phyloP scores from a whole-genome alignment of 2,888 invertebrate species.

The Platerodrilus igneus region DNA sequence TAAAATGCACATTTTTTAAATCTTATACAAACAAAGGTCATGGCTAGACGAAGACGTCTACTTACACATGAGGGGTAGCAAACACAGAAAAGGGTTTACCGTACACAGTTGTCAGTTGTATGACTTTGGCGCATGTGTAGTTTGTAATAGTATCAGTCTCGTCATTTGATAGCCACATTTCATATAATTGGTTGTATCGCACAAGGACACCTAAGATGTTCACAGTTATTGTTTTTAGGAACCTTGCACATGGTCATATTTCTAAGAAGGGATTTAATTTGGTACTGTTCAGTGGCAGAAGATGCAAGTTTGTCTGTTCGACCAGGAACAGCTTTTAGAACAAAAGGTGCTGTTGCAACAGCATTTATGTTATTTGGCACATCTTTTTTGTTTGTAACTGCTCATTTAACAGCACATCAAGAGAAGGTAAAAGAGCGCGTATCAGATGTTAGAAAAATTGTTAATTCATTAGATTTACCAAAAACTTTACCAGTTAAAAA shows the following conservation, averaged over 20 bases:
- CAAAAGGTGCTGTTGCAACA: conserved; percentile 93
- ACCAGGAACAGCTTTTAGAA: conserved; percentile 83
- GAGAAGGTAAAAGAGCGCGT: conserved; percentile 83
- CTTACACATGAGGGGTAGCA: too few species aligned
- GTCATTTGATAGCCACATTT: too few species aligned
- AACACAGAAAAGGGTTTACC: too few species aligned
- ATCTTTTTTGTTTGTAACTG: conserved; percentile 90
- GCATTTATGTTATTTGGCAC: conserved; percentile 93
- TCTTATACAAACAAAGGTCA: too few species aligned
- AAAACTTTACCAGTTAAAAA: conserved; percentile 73
- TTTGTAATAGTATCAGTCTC: too few species aligned
- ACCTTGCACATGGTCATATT: conserved; percentile 86
- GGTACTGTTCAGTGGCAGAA: conserved; percentile 93
- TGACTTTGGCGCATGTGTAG: conserved; percentile 6
- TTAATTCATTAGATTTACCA: conserved; percentile 75
- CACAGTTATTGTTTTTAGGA: conserved; percentile 48
- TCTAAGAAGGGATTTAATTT: conserved; percentile 85
- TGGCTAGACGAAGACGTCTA: too few species aligned
- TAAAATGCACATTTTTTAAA: too few species aligned
- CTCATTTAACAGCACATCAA: conserved; percentile 91
- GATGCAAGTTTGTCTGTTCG: conserved; percentile 83
- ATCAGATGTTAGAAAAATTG: conserved; percentile 79
- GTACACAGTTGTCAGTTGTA: too few species aligned
- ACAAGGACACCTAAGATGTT: too few species aligned
- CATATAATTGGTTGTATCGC: background rate